These are phyloP conservation scores for Adineta ricciae DNA, from an alignment of 2,888 invertebrate species.

Conservation along the genomic window DNA sequence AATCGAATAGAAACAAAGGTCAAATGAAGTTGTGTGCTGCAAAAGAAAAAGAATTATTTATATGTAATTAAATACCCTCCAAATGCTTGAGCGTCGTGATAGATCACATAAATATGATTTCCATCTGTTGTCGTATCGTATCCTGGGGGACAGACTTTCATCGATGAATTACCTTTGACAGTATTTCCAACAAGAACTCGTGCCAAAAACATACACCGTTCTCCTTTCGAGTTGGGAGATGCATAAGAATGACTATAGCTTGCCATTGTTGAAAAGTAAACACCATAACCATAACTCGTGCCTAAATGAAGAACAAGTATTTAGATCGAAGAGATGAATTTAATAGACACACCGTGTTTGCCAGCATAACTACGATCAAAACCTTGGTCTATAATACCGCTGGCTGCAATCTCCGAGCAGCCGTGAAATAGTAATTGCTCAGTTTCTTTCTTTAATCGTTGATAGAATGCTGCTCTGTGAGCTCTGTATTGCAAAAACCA, in stretches of 20 bases:
- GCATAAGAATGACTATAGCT: not conserved
- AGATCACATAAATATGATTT: not conserved
- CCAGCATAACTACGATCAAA: not conserved
- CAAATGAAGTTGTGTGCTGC: no score
- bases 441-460: not conserved
- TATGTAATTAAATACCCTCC: not conserved
- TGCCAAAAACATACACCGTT: not conserved
- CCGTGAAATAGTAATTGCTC: not conserved
- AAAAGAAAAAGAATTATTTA: not conserved
- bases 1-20: no score
- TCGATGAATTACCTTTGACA: not conserved
- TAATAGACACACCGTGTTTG: not conserved
- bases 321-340: no score
- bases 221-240: not conserved
- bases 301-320: not conserved
- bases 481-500: not conserved
- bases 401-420: not conserved
- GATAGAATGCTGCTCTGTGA: not conserved
- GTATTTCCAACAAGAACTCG: not conserved
- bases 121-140: not conserved
- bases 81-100: not conserved
- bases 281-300: not conserved
- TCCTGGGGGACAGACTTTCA: not conserved
- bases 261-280: not conserved
- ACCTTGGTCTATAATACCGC: not conserved